phyloP scores from a whole-genome alignment of 2,888 invertebrate species.

The Sycophila texana region DNA sequence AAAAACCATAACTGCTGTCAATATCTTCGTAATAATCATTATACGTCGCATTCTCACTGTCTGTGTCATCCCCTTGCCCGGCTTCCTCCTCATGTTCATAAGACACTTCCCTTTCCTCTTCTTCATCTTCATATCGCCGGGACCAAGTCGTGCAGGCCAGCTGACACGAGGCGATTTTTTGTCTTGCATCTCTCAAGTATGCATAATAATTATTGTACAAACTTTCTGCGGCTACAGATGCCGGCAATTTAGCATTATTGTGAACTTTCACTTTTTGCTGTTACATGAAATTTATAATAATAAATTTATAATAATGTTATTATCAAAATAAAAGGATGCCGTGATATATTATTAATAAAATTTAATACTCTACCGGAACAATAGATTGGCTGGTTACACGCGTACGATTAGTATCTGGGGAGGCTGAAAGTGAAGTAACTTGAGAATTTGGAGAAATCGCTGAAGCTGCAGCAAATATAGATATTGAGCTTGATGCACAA shows the following conservation, averaged over 20 bases:
- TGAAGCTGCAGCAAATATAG: conserved; percentile 61
- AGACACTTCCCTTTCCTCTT: conserved; percentile 65
- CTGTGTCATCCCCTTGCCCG: conserved; percentile 35
- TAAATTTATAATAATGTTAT: not conserved
- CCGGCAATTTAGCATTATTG: conserved; percentile 56
- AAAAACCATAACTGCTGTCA: conserved; percentile 8
- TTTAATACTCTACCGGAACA: not conserved
- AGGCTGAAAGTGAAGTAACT: conserved; percentile 20
- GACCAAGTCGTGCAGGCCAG: conserved; percentile 88
- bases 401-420: conserved; percentile 43
- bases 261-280: conserved; percentile 17
- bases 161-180: conserved; percentile 85
- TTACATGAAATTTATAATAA: too few species aligned
- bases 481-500: conserved; percentile 70
- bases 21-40: conserved; percentile 48
- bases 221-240: conserved; percentile 76
- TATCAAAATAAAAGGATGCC: not conserved
- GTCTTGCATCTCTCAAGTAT: conserved; percentile 90
- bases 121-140: conserved; percentile 84
- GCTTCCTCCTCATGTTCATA: conserved; percentile 55
- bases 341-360: too few species aligned
- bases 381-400: too few species aligned
- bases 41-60: conserved; percentile 46
- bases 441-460: not conserved
- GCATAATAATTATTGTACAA: conserved; percentile 89